phyloP scores from a whole-genome alignment of 1,140 invertebrate species.

The Drosophila sturtevanti region DNA sequence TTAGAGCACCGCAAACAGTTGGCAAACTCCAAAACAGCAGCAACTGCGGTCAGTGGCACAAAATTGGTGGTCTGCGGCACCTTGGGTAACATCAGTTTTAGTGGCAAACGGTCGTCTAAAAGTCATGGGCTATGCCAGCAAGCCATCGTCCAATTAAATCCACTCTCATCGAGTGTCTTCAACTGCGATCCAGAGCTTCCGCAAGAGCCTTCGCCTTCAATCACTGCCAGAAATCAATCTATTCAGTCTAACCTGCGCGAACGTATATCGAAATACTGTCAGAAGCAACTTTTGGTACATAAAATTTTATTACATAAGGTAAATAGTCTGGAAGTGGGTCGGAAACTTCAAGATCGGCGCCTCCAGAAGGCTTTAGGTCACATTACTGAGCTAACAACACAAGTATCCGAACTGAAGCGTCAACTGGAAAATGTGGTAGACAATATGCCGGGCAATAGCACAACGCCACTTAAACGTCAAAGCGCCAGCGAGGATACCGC shows the following conservation, averaged over 20 bases:
- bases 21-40: slow-evolving; percentile 38
- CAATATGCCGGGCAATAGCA: slow-evolving; percentile 26
- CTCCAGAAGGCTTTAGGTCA: slow-evolving; percentile 61
- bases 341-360: slow-evolving; percentile 64
- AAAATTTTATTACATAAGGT: slow-evolving; percentile 33
- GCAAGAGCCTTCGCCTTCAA: neutral
- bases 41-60: slow-evolving; percentile 23
- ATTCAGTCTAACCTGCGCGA: slow-evolving; percentile 11
- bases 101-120: slow-evolving; percentile 42
- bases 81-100: slow-evolving; percentile 66
- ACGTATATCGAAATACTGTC: slow-evolving; percentile 33
- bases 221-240: neutral
- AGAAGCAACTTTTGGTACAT: slow-evolving; percentile 43
- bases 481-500: slow-evolving; percentile 14
- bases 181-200: slow-evolving; percentile 6
- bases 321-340: slow-evolving; percentile 52
- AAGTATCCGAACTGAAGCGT: slow-evolving; percentile 83
- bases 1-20: slow-evolving; percentile 50
- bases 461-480: slow-evolving; percentile 38
- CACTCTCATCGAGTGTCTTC: slow-evolving; percentile 7
- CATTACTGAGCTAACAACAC: slow-evolving; percentile 62
- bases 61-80: slow-evolving; percentile 57
- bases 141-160: slow-evolving; percentile 37
- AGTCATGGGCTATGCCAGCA: slow-evolving; percentile 38
- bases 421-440: slow-evolving; percentile 84